Evolutionary conservation across 53 echinoderm and acorn worm species (phyloP).

Genomic region (Hippasteria phrygiana): DNA sequence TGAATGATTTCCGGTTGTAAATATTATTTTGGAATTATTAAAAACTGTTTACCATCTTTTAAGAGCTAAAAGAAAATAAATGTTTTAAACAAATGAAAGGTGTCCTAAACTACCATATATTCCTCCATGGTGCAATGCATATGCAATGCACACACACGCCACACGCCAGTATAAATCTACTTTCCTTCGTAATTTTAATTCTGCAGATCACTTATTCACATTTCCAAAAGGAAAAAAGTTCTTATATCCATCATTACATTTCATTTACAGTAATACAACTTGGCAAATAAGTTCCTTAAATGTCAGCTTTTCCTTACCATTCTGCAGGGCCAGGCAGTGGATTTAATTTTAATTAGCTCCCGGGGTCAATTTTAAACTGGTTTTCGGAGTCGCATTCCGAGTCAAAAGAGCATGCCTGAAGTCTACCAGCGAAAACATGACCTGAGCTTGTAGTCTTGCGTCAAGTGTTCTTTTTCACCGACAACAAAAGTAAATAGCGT

Average conservation of each 20-base stretch:
- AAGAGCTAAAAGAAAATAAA: too few relatives aligned
- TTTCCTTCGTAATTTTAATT: too few relatives aligned
- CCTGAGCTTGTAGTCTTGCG: conserved; percentile 19
- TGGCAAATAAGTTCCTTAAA: background rate
- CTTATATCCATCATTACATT: background rate
- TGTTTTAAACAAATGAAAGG: too few relatives aligned
- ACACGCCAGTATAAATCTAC: too few relatives aligned
- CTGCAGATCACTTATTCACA: background rate
- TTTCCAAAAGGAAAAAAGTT: background rate
- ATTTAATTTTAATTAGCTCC: background rate
- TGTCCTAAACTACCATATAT: too few relatives aligned
- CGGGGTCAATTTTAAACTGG: background rate
- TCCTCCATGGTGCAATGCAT: too few relatives aligned
- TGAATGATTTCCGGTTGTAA: too few relatives aligned
- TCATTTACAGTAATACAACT: background rate
- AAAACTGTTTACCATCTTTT: too few relatives aligned
- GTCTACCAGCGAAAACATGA: conserved; percentile 19
- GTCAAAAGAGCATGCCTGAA: background rate
- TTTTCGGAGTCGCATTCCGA: background rate
- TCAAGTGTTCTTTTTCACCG: background rate
- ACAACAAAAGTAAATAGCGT: too few relatives aligned
- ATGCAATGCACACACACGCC: too few relatives aligned
- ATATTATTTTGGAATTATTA: too few relatives aligned
- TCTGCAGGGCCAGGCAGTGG: background rate
- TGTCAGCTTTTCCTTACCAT: background rate